Base-by-base conservation (phyloP, 2,888 invertebrate genomes). In the Lasioglossum villosulum region DNA sequence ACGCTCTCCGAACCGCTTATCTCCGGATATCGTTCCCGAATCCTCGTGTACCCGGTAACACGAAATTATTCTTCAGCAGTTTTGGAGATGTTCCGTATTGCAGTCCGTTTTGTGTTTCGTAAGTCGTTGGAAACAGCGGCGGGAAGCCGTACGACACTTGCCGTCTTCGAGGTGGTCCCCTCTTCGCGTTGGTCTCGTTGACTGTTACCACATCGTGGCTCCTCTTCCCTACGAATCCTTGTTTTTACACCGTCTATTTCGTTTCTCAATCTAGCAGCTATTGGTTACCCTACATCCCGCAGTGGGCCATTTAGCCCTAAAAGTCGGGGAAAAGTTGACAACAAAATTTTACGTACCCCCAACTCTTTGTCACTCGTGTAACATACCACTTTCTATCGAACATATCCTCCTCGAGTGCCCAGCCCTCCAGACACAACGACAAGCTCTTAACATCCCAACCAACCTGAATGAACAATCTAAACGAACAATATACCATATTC, bases 131-230 rank as follows among this genome's bases (percentile, higher is more conserved):
- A 3, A n/a, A 52, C 52, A n/a, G 10, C 10, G n/a, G 3, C 52
- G 10, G 1, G 52, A 52, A 52, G 52, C 23, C 52, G 52, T 52
- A 52, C 52, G n/a, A 52, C 23, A n/a, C 52, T 16, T 30, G 30
- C 0, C 63, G 48, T 73, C 90, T 90, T 88, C 86, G 86, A 89
- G 88, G 82, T 89, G 90, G 88, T 88, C 80, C 66, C 71, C 63
- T 10, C 52, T 42, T 70, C 87, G 84, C 88, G 90, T 86, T 89
- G 88, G 89, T 89, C 89, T 80, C 68, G 23, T 23, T 23, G 0
- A 52, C 52, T 23, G 52, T 52, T 52, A 23, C 23, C 52, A 23
- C 52, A 52, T 52, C 52, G 52, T 10, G 23, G 52, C 52, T 52
- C 52, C 10, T 52, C 52, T 52, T 52, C n/a, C 52, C 23, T 52